Conservation (phyloP, 2,113 vertebrate genomes). For the Erythrocercus mccallii region DNA sequence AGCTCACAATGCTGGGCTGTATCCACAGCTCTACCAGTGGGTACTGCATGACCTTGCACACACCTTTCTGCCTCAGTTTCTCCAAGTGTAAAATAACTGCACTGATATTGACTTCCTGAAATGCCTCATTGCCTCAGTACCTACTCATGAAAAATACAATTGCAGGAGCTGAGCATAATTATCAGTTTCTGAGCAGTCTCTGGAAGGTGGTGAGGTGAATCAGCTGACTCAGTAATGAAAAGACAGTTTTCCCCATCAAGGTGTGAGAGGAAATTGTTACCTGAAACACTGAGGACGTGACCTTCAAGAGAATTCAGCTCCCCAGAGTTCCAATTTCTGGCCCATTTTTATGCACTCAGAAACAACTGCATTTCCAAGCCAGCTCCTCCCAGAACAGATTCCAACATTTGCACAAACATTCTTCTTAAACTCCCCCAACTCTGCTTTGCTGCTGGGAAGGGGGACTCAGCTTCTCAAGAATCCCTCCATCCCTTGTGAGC, state of each 20-base stretch:
- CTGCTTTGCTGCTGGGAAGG: neutral
- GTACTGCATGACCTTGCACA: neutral
- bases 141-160: neutral
- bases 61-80: conserved; percentile 50
- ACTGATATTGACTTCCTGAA: neutral
- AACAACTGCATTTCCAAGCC: neutral
- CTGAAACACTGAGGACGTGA: neutral
- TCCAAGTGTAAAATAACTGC: neutral
- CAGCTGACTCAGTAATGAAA: conserved; percentile 14
- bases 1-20: neutral
- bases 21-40: neutral
- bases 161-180: neutral
- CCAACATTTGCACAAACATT: neutral
- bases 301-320: neutral
- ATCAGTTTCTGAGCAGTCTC: neutral
- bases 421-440: neutral
- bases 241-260: conserved; percentile 21
- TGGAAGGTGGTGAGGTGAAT: neutral
- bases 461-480: rapidly evolving
- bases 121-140: conserved; percentile 4
- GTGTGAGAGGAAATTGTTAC: neutral
- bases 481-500: rapidly evolving
- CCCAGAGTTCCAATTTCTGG: neutral
- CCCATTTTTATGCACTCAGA: neutral
- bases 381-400: neutral